Evolutionary conservation across 2,888 invertebrate species (phyloP).

Genomic region (Apoda limacodes): DNA sequence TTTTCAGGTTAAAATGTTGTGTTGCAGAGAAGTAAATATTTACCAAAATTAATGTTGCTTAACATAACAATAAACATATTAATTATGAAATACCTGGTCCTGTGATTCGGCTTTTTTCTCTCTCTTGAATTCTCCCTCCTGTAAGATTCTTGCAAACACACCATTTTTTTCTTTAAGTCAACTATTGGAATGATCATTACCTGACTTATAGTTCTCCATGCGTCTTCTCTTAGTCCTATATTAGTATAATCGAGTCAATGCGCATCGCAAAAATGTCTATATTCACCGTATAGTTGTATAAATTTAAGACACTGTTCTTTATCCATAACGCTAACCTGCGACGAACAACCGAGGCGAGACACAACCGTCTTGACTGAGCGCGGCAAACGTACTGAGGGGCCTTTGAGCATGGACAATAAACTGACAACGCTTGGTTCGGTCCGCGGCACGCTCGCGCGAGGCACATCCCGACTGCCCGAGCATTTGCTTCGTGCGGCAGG

Average conservation of each 20-base stretch:
- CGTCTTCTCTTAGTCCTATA: constrained; percentile 14
- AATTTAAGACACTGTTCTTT: constrained; percentile 21
- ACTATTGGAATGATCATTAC: constrained; percentile 10
- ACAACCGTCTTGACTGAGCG: constrained; percentile 19
- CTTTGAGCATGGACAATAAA: constrained; percentile 21
- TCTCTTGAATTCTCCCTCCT: constrained; percentile 16
- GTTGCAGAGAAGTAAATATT: no score
- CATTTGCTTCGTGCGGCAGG: constrained; percentile 2
- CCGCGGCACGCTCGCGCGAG: constrained; percentile 18
- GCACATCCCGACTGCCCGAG: constrained; percentile 1
- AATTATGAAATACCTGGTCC: constrained; percentile 16
- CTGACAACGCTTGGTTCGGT: constrained; percentile 20
- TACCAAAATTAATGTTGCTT: no score
- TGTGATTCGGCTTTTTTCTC: constrained; percentile 17
- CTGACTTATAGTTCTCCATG: constrained; percentile 14
- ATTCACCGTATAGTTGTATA: constrained; percentile 18
- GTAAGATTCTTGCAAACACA: constrained; percentile 13
- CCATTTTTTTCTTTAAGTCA: constrained; percentile 11
- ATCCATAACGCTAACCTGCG: constrained; percentile 16
- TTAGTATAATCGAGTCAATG: constrained; percentile 20
- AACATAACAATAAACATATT: constrained; percentile 9
- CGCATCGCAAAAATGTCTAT: constrained; percentile 20
- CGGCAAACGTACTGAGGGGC: constrained; percentile 22
- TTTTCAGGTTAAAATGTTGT: no score
- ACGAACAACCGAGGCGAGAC: constrained; percentile 20